Conservation (phyloP, 2,888 invertebrate species). For the Listrodromus nycthemerus region DNA sequence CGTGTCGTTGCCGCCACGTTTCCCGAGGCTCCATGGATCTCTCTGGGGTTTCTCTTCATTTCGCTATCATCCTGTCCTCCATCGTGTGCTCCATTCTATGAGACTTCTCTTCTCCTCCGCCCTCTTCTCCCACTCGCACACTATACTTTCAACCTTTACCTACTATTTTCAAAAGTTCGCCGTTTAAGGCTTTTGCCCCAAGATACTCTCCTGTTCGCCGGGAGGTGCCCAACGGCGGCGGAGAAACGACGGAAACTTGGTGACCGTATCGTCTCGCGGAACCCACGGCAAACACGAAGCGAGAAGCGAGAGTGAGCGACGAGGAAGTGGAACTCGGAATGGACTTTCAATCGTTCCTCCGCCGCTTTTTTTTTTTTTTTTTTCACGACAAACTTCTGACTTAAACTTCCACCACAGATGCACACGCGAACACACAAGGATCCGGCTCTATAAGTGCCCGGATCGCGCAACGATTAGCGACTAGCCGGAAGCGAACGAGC, state of each 20-base stretch:
- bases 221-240: slow-evolving; percentile 8
- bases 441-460: background rate
- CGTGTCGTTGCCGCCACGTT: slow-evolving; percentile 61
- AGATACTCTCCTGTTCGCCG: slow-evolving; percentile 36
- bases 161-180: slow-evolving; percentile 55
- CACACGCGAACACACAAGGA: background rate
- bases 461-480: background rate
- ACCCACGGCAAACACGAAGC: slow-evolving; percentile 7
- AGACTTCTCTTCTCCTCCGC: background rate
- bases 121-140: background rate
- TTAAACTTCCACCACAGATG: slow-evolving; percentile 2
- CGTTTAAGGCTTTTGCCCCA: slow-evolving; percentile 53
- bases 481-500: background rate
- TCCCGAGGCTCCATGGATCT: slow-evolving; percentile 48
- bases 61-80: background rate
- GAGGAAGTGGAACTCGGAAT: slow-evolving; percentile 29
- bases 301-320: slow-evolving; percentile 8
- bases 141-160: slow-evolving; percentile 35
- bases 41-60: slow-evolving; percentile 1
- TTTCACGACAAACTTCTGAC: background rate
- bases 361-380: background rate
- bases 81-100: background rate
- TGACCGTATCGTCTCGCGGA: slow-evolving; percentile 16
- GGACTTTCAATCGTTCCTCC: slow-evolving; percentile 21
- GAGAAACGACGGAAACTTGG: slow-evolving; percentile 41